phyloP scores from a whole-genome alignment of 2,888 invertebrate genomes.

The Volucella inflata region DNA sequence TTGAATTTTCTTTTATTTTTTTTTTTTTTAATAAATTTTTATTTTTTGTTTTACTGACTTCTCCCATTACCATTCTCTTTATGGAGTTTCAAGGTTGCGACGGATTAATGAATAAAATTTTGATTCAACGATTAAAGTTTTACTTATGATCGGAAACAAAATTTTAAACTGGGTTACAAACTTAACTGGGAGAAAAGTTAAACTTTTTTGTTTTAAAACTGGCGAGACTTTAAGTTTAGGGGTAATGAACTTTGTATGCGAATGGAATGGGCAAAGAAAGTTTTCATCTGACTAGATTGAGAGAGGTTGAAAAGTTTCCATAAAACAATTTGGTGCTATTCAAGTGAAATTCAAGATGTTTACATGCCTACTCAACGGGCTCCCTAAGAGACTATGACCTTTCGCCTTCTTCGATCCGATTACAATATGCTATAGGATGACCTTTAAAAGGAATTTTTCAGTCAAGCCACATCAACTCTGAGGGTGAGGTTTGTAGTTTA shows the following conservation, averaged over 20 bases:
- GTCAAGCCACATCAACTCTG: too few relatives aligned
- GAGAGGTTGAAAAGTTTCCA: background rate
- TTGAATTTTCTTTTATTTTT: background rate
- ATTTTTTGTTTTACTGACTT: slow-evolving; percentile 50
- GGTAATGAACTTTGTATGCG: slow-evolving; percentile 37
- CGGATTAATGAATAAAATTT: slow-evolving; percentile 74
- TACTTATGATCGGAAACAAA: slow-evolving; percentile 45
- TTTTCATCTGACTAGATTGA: background rate
- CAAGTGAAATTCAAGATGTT: too few relatives aligned
- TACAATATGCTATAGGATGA: too few relatives aligned
- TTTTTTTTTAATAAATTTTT: slow-evolving; percentile 26
- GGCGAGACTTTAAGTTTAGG: slow-evolving; percentile 47
- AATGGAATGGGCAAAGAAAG: slow-evolving; percentile 3
- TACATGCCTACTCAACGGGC: too few relatives aligned
- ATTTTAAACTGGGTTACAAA: slow-evolving; percentile 56
- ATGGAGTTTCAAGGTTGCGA: slow-evolving; percentile 69
- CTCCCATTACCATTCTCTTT: slow-evolving; percentile 37
- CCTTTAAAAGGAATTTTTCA: too few relatives aligned
- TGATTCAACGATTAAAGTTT: slow-evolving; percentile 71
- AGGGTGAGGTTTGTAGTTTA: too few relatives aligned
- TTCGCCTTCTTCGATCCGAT: too few relatives aligned
- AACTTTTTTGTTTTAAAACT: slow-evolving; percentile 53
- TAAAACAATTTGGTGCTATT: slow-evolving; percentile 7
- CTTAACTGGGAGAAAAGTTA: background rate
- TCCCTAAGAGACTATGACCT: too few relatives aligned